Percentiles rank a stretch among this genome's conserved stretches.
Evolutionary conservation across 1,140 invertebrate species (phyloP).

Genomic region (Calycopis cecrops): DNA sequence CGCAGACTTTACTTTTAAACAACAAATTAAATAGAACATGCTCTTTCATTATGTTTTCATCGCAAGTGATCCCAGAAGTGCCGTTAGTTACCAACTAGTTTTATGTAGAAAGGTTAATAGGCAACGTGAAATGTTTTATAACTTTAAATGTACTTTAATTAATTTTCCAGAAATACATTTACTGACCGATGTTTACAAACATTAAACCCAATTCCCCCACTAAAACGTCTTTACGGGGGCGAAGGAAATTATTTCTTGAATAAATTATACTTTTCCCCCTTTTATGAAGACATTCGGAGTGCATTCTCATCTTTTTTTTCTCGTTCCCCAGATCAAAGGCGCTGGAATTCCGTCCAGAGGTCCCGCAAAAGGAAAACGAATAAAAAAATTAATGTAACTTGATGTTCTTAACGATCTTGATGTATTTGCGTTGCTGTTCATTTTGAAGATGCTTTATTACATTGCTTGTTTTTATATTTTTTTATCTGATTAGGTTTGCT

Average conservation of each 20-base stretch:
- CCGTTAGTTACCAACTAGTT: too few relatives aligned
- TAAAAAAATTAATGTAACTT: constrained; percentile 69
- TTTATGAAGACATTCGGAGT: constrained; percentile 71
- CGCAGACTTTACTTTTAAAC: too few relatives aligned
- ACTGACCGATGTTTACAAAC: constrained; percentile 37
- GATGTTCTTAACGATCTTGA: constrained; percentile 62
- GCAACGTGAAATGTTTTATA: too few relatives aligned
- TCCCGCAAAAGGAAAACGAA: constrained; percentile 67
- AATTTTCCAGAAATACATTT: constrained; percentile 1
- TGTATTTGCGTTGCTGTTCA: constrained; percentile 44
- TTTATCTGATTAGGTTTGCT: too few relatives aligned
- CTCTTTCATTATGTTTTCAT: too few relatives aligned
- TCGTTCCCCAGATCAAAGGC: constrained; percentile 67
- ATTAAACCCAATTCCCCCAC: constrained; percentile 54
- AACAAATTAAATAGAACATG: too few relatives aligned
- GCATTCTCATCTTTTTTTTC: constrained; percentile 69
- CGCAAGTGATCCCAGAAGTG: too few relatives aligned
- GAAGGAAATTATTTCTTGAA: constrained; percentile 73
- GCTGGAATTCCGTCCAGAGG: constrained; percentile 59
- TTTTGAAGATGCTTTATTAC: background rate
- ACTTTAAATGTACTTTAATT: too few relatives aligned
- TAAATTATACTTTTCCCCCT: constrained; percentile 72
- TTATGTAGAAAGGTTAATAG: too few relatives aligned
- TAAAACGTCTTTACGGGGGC: constrained; percentile 57
- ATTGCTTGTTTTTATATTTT: too few relatives aligned